A percentile compares a stretch with the other conserved stretches of the same genome.
Evolutionary conservation across 1,140 invertebrate species (phyloP).

Genomic region (Pseudoatta argentina): DNA sequence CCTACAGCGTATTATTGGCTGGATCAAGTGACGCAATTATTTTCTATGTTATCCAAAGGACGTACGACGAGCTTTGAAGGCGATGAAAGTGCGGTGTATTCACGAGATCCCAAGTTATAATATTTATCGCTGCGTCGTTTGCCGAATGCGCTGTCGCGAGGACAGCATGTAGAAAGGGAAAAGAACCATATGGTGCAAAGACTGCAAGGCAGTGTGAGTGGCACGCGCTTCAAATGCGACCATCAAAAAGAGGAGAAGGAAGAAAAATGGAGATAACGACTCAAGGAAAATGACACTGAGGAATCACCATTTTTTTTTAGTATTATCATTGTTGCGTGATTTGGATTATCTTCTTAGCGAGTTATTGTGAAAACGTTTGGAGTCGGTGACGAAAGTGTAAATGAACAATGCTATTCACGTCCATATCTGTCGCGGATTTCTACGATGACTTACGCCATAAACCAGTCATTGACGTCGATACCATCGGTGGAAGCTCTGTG

Average conservation of each 20-base stretch:
- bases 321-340: background rate
- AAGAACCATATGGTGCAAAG: constrained; percentile 79
- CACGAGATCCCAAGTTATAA: constrained; percentile 69
- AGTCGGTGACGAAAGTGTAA: background rate
- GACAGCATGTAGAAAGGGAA: constrained; percentile 58
- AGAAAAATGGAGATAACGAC: constrained; percentile 44
- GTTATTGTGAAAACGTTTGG: background rate
- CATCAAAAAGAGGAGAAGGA: constrained; percentile 40
- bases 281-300: background rate
- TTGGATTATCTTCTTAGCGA: background rate
- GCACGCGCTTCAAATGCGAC: constrained; percentile 69
- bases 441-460: constrained; percentile 22
- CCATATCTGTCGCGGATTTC: background rate
- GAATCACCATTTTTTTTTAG: background rate
- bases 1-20: background rate
- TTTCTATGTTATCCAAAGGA: background rate
- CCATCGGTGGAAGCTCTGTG: constrained; percentile 1
- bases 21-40: constrained; percentile 24
- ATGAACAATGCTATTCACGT: constrained; percentile 26
- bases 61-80: constrained; percentile 18
- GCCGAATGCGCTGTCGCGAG: constrained; percentile 32
- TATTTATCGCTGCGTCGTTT: constrained; percentile 73
- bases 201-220: constrained; percentile 63
- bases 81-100: constrained; percentile 65
- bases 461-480: constrained; percentile 46